Base-by-base conservation (phyloP, 2,888 invertebrate species). In the Acrocyrtus sp. region DNA sequence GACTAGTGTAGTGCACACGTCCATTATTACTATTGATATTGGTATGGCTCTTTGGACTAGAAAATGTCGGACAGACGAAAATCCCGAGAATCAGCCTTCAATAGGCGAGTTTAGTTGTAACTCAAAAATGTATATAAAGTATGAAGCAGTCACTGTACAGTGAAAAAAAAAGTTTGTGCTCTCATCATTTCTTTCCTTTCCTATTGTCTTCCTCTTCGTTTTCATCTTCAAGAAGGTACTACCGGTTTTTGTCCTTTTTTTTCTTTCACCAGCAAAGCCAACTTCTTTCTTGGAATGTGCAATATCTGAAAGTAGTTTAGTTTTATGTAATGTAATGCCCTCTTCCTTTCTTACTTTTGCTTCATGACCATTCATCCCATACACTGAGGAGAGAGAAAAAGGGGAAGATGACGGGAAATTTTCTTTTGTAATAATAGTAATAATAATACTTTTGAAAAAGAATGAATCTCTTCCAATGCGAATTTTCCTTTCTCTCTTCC, bases 281-380 rank as follows among this genome's bases (percentile, higher is more conserved):
- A n/a, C n/a, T 48, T 62, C 51, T 51, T 24, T 19, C 17, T 21
- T 51, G 62, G 62, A 62, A 62, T 62, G 62, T 62, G 62, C 62
- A 62, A 62, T 62, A 62, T 62, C 62, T 51, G 26, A 8, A n/a
- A 41, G 62, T 51, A 62, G 51, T 62, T 62, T 62, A 50, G 5
- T 62, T 62, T 62, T 62, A 62, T 62, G 62, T 62, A n/a, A n/a
- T n/a, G n/a, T n/a, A 26, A 62, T 62, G 39, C 51, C 47, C 62
- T 8, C 62, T 51, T 34, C 26, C 24, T n/a, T n/a, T n/a, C n/a
- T n/a, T n/a, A n/a, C n/a, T n/a, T n/a, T n/a, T n/a, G n/a, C n/a
- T n/a, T n/a, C n/a, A n/a, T n/a, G n/a, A n/a, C n/a, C n/a, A n/a
- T n/a, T n/a, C n/a, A n/a, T n/a, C n/a, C n/a, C n/a, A n/a, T n/a